Base-by-base conservation (phyloP, 2,888 invertebrate genomes). In the Drosophila ezoana region DNA sequence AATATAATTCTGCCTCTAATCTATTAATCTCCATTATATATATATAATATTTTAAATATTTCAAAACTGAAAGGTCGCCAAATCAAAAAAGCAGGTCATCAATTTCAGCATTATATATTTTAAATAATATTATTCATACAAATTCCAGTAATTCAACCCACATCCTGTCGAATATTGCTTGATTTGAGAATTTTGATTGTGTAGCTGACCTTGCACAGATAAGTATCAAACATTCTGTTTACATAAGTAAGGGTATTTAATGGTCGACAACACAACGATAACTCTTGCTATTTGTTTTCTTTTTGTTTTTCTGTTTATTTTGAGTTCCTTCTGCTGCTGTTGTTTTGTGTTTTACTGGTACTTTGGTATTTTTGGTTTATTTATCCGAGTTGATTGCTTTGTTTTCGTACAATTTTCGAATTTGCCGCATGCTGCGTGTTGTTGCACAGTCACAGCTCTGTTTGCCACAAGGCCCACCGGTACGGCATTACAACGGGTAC, bases 301-400 rank as follows among this genome's bases (percentile, higher is more conserved):
- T 37, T 72, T 73, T 78, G 69, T 65, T 64, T 60, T 20, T 62
- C 1, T 28, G 59, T 63, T 72, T 79, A 54, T 69, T 75, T 79
- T 79, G 37, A 49, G 57, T 62, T 54, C 41, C 43, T 53, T 14
- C 40, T 14, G 20, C 13, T 33, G 53, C 38, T 58, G 35, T 63
- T 63, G 54, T 63, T 57, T 56, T 61, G 59, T 77, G 62, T 64
- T 68, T 76, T 71, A 72, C 85, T 69, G 69, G 76, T 79, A 79
- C 82, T 86, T 82, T 80, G 83, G 73, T 57, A 74, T 79, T 89
- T 88, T 88, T 79, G 79, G 85, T 87, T 87, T 87, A 85, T 87
- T 87, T 86, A 89, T 85, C 69, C 81, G 71, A 77, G 82, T 73
- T 86, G 87, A 87, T 89, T 89, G 87, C 87, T 87, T 87, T 89